Base-by-base conservation (phyloP, 2,888 invertebrate genomes). In the Ormyrus rosae region DNA sequence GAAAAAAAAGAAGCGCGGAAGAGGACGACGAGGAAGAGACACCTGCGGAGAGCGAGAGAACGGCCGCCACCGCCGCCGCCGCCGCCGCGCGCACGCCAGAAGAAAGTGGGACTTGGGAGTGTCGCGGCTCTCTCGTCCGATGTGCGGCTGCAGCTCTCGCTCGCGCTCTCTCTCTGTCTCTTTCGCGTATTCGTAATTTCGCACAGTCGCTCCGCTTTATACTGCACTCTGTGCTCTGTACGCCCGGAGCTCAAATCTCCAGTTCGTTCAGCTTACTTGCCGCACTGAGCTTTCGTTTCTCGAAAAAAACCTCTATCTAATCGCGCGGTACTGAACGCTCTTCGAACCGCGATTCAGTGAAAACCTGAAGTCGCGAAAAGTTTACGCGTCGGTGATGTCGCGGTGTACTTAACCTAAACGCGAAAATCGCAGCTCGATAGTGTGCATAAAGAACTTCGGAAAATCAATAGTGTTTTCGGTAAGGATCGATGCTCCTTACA, bases 361-460 rank as follows among this genome's bases (percentile, higher is more conserved):
- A 34, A 34, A 34, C 34, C 34, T 34, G 4, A 34, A 34, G 34
- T 34, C 34, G 34, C 4, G 34, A 34, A 34, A 34, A 34, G 34
- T 34, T 34, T 34, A 34, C 34, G 34, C 34, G 2, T 34, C 34
- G 34, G 34, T 34, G 34, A 34, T 34, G 34, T 34, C 34, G 34
- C 34, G 34, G 34, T 55, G 65, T 51, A 79, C 74, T 79, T 79
- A 79, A 79, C 74, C 79, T 79, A 78, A 11, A 79, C 74, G 51
- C 34, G 50, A 64, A 71, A 69, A 51, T 75, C 50, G 46, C 46
- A 11, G 76, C 50, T 70, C 65, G 53, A 60, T 75, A 71, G 46
- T 55, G 34, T 56, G 34, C 34, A 34, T 34, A 34, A 34, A 34
- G n/a, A 11, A 11, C 68, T 76, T 51, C 51, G 50, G 55, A 64